Conservation (phyloP, 2,888 invertebrate genomes). For the Apamea sordens region DNA sequence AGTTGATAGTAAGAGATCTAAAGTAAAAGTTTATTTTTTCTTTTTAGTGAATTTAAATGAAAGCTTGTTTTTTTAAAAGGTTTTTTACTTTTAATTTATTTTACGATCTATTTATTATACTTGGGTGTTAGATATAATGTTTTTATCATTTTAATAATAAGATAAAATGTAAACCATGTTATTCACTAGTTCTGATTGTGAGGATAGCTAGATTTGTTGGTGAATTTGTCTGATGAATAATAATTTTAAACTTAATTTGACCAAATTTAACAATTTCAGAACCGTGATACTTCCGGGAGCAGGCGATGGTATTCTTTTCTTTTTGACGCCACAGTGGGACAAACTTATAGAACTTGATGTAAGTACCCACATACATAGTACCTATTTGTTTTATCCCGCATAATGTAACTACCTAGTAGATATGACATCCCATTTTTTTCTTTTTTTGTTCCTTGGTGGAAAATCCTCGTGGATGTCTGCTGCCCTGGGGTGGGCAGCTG, state of each 20-base stretch:
- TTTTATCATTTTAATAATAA: background rate
- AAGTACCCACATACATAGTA: slow-evolving; percentile 69
- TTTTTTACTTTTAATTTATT: background rate
- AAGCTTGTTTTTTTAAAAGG: too few species aligned
- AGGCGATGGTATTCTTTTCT: slow-evolving; percentile 92
- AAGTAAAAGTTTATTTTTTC: too few species aligned
- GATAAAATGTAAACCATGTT: background rate
- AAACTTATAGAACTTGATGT: slow-evolving; percentile 93
- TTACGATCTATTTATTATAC: background rate
- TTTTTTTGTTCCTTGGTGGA: too few species aligned
- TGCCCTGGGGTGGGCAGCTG: too few species aligned
- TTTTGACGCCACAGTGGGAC: slow-evolving; percentile 94
- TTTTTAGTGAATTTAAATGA: too few species aligned
- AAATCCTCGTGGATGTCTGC: too few species aligned
- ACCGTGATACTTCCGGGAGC: slow-evolving; percentile 93
- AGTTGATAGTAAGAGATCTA: too few species aligned
- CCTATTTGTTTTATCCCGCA: background rate
- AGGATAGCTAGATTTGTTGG: background rate
- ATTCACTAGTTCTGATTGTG: background rate
- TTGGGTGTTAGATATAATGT: background rate
- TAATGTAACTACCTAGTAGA: too few species aligned
- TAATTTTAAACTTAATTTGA: background rate
- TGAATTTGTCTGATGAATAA: background rate
- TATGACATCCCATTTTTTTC: background rate
- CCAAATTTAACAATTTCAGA: slow-evolving; percentile 73